Conservation (phyloP, 2,888 invertebrate genomes). For the Monopis laevigella region DNA sequence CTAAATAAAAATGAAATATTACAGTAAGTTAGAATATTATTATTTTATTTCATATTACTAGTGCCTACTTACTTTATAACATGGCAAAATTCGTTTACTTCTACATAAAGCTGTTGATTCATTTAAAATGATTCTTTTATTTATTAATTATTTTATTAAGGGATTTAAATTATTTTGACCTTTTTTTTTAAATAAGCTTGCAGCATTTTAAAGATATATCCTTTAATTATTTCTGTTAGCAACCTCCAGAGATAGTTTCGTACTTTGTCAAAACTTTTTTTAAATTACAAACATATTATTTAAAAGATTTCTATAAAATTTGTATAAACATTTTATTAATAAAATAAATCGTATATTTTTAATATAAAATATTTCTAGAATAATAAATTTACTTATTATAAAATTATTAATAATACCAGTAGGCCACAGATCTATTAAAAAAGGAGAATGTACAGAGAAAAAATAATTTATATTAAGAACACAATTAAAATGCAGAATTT, state of each 20-base stretch:
- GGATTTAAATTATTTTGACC: no score
- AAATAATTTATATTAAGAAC: no score
- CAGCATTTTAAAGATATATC: not conserved
- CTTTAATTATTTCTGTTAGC: not conserved
- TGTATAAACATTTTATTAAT: not conserved
- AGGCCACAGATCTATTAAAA: not conserved
- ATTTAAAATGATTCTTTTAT: conserved; percentile 7
- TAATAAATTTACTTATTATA: no score
- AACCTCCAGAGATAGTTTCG: conserved; percentile 8
- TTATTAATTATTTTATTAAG: conserved; percentile 1
- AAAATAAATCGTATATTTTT: no score
- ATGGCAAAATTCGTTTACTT: no score
- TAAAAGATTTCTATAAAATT: not conserved
- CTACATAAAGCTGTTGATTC: conserved; percentile 10
- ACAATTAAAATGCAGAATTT: conserved; percentile 2
- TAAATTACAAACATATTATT: not conserved
- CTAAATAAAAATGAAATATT: no score
- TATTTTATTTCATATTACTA: no score
- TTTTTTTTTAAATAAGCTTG: conserved; percentile 6
- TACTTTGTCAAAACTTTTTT: not conserved
- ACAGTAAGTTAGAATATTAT: no score
- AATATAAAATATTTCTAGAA: no score
- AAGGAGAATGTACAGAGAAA: not conserved
- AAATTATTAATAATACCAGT: not conserved
- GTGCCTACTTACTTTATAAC: no score